phyloP scores from a whole-genome alignment of 1,140 invertebrate genomes.

The Micrasema minimum region DNA sequence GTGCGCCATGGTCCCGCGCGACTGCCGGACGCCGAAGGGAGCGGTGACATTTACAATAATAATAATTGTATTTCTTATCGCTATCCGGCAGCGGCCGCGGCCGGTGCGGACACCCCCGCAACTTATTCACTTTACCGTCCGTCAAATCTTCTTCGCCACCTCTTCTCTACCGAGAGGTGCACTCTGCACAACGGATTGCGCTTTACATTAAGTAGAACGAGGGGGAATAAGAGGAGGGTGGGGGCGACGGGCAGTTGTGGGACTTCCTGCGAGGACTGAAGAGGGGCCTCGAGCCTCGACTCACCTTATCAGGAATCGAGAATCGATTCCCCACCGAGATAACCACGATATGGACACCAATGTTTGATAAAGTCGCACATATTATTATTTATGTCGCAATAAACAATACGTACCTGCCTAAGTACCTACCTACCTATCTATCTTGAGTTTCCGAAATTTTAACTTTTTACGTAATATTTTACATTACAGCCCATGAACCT shows the following conservation, averaged over 20 bases:
- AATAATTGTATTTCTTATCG: neutral
- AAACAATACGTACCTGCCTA: too few species aligned
- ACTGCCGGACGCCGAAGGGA: neutral
- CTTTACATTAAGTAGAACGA: neutral
- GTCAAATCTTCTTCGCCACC: neutral
- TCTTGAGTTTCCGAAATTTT: too few species aligned
- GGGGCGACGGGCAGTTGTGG: conserved; percentile 6
- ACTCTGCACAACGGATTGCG: neutral
- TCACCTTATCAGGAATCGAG: conserved; percentile 24
- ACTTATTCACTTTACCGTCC: neutral
- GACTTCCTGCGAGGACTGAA: conserved; percentile 5
- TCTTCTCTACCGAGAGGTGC: neutral
- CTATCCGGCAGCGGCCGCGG: neutral
- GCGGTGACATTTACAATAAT: conserved; percentile 5
- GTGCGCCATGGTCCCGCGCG: conserved; percentile 5
- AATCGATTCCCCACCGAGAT: conserved; percentile 9
- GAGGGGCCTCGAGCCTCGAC: neutral
- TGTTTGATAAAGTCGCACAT: too few species aligned
- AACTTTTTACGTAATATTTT: neutral
- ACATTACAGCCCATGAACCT: neutral
- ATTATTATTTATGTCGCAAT: conserved; percentile 1
- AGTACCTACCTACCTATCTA: too few species aligned
- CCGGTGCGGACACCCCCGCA: conserved; percentile 10
- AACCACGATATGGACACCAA: neutral
- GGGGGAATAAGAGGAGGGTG: neutral